Percentiles rank a stretch among this genome's conserved stretches.
These are phyloP conservation scores for Epinotia nisella DNA, from an alignment of 2,888 invertebrate genomes.

Conservation along the genomic window DNA sequence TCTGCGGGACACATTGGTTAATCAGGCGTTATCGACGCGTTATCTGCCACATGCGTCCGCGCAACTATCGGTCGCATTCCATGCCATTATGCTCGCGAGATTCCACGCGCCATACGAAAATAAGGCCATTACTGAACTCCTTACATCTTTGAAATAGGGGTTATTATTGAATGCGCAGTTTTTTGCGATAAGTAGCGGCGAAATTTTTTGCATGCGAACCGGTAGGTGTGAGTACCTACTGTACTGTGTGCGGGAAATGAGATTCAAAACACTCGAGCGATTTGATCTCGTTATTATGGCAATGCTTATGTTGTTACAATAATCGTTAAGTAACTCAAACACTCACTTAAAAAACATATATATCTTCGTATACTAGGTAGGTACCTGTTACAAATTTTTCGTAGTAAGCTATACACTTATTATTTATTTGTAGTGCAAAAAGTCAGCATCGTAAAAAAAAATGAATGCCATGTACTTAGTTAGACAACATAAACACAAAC, in stretches of 20 bases:
- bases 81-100: conserved; percentile 77
- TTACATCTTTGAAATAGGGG: conserved; percentile 15
- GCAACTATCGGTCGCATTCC: conserved; percentile 72
- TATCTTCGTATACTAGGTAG: too few relatives aligned
- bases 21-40: conserved; percentile 78
- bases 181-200: conserved; percentile 66
- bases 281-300: conserved; percentile 10
- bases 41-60: conserved; percentile 70
- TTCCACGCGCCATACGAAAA: conserved; percentile 62
- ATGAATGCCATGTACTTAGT: too few relatives aligned
- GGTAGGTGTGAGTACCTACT: conserved; percentile 65
- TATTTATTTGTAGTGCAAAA: not conserved
- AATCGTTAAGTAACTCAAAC: not conserved
- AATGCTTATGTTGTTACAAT: not conserved
- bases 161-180: conserved; percentile 5
- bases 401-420: not conserved
- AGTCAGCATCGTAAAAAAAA: too few relatives aligned
- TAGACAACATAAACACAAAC: not conserved
- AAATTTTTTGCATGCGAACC: conserved; percentile 77
- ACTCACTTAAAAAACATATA: not conserved
- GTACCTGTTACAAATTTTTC: too few relatives aligned
- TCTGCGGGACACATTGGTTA: conserved; percentile 77
- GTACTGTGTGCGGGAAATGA: conserved; percentile 48
- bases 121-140: conserved; percentile 23
- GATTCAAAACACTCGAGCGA: conserved; percentile 32